Evolutionary conservation across 2,113 vertebrate genomes (phyloP).

Genomic region (Caloenas nicobarica): DNA sequence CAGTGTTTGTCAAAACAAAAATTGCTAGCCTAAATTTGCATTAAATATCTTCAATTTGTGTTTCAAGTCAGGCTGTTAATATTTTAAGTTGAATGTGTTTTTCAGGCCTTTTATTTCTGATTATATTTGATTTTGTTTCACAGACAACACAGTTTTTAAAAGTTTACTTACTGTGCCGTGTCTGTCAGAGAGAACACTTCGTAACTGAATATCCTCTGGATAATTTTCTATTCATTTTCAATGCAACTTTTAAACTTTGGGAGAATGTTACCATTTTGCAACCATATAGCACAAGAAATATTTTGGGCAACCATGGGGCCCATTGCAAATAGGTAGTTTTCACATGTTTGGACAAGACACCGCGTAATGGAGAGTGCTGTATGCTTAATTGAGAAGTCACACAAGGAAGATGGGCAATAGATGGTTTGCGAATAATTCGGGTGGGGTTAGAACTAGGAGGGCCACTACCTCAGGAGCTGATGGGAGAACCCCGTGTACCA

Average conservation of each 20-base stretch:
- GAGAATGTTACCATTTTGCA: background rate
- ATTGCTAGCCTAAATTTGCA: background rate
- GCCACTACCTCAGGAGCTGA: background rate
- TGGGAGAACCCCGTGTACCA: background rate
- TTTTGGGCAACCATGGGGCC: background rate
- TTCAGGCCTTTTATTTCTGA: background rate
- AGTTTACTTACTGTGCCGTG: background rate
- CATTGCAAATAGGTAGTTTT: background rate
- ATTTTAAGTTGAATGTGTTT: background rate
- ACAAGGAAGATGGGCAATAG: background rate
- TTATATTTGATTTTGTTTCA: background rate
- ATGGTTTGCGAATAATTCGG: background rate
- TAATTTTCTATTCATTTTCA: background rate
- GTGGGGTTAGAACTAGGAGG: background rate
- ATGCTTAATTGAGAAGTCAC: background rate
- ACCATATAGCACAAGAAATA: background rate
- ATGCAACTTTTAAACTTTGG: background rate
- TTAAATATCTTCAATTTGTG: background rate
- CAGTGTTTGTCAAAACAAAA: background rate
- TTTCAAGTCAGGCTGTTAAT: background rate
- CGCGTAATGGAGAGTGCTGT: rapidly evolving
- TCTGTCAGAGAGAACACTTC: background rate
- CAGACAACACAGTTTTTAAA: background rate
- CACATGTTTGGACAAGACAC: background rate
- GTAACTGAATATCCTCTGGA: background rate